phyloP scores from a whole-genome alignment of 2,113 vertebrate species.

The Channa argus region DNA sequence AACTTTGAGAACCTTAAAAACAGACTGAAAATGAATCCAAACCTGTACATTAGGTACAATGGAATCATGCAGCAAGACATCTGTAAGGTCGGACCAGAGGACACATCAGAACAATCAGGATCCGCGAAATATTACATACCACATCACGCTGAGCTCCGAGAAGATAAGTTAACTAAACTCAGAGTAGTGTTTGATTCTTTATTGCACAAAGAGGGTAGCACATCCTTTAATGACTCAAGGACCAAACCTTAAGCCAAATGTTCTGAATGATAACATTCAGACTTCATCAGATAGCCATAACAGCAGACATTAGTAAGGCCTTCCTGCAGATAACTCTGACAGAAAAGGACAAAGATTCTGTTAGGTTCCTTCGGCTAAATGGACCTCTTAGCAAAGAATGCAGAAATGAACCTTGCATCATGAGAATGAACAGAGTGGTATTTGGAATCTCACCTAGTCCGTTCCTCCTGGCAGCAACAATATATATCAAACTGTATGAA shows the following conservation, averaged over 20 bases:
- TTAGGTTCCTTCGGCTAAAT: not conserved
- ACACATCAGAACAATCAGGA: too few relatives aligned
- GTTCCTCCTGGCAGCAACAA: conserved; percentile 16
- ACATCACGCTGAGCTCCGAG: not conserved
- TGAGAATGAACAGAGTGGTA: conserved; percentile 7
- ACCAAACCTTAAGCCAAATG: not conserved
- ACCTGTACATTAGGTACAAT: too few relatives aligned
- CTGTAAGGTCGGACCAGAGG: too few relatives aligned
- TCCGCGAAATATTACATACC: not conserved
- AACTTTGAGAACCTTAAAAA: too few relatives aligned
- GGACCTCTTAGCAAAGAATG: not conserved
- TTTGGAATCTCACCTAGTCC: conserved; percentile 14
- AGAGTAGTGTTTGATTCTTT: not conserved
- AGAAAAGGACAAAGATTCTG: conserved; percentile 1
- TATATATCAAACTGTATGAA: not conserved
- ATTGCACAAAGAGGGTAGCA: not conserved
- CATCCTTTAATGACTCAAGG: not conserved
- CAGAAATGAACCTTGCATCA: not conserved
- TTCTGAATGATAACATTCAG: conserved; percentile 7
- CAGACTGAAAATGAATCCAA: too few relatives aligned
- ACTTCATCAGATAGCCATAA: not conserved
- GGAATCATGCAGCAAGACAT: too few relatives aligned
- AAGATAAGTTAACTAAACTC: not conserved
- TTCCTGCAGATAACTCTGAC: conserved; percentile 4
- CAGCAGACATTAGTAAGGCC: not conserved